Evolutionary conservation across 2,888 invertebrate genomes (phyloP).

Genomic region (Thelaira solivaga): DNA sequence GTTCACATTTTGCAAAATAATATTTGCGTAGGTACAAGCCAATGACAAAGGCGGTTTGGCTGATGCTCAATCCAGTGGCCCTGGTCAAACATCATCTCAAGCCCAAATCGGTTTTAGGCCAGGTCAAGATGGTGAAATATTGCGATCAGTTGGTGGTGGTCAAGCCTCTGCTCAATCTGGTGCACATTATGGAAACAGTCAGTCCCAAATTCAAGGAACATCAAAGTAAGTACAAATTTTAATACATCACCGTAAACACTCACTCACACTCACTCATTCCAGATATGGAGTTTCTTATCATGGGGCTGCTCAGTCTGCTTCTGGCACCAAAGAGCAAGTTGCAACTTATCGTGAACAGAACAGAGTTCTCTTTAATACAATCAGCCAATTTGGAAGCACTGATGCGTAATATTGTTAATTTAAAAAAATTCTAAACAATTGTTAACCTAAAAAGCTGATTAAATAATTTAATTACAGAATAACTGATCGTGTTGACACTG

Average conservation of each 20-base stretch:
- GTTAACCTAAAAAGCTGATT: slow-evolving; percentile 10
- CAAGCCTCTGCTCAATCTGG: slow-evolving; percentile 88
- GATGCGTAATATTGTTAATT: slow-evolving; percentile 69
- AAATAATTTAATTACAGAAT: slow-evolving; percentile 66
- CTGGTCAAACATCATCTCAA: slow-evolving; percentile 90
- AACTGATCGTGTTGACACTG: slow-evolving; percentile 73
- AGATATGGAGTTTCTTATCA: slow-evolving; percentile 86
- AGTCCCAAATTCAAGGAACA: slow-evolving; percentile 89
- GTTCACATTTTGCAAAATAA: neutral
- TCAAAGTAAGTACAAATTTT: slow-evolving; percentile 78
- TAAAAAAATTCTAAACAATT: neutral
- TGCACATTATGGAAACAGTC: slow-evolving; percentile 86
- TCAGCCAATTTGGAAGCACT: slow-evolving; percentile 77
- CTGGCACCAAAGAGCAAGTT: slow-evolving; percentile 82
- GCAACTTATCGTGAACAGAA: slow-evolving; percentile 81
- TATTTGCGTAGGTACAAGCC: slow-evolving; percentile 82
- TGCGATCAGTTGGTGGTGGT: slow-evolving; percentile 84
- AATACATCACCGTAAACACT: neutral
- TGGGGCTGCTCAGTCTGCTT: slow-evolving; percentile 89
- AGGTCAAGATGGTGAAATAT: slow-evolving; percentile 78
- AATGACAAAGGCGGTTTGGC: slow-evolving; percentile 90
- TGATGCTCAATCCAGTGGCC: slow-evolving; percentile 90
- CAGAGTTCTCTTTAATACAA: slow-evolving; percentile 84
- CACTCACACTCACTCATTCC: neutral
- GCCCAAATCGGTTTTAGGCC: slow-evolving; percentile 93